phyloP scores from a whole-genome alignment of 1,140 invertebrate species.

The Drosophila arizonae region DNA sequence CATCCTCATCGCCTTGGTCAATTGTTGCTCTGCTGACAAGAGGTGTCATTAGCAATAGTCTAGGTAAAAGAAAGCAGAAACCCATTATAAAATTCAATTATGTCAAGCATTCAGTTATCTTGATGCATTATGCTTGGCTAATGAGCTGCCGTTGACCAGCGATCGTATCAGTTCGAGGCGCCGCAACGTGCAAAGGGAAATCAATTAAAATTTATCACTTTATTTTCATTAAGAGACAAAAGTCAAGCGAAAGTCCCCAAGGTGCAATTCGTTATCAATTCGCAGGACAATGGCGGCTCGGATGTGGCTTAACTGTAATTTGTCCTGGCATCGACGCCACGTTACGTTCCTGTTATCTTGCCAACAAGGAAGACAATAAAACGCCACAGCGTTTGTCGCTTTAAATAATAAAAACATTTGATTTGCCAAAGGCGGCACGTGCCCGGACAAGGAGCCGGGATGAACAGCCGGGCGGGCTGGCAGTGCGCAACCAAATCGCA shows the following conservation, averaged over 20 bases:
- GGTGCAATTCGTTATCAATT: conserved; percentile 78
- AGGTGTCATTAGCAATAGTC: conserved; percentile 5
- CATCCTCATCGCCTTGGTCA: no score
- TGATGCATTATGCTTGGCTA: conserved; percentile 70
- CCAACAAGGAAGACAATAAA: conserved; percentile 66
- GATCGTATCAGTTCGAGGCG: conserved; percentile 51
- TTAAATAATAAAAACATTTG: conserved; percentile 82
- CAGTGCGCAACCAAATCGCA: conserved; percentile 67
- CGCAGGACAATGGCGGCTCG: conserved; percentile 70
- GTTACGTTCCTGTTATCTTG: conserved; percentile 48
- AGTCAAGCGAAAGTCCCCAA: conserved; percentile 54
- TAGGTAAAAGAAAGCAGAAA: not conserved
- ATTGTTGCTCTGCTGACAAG: not conserved
- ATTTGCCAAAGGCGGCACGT: conserved; percentile 77
- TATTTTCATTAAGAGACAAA: conserved; percentile 68
- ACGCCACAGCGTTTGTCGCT: conserved; percentile 70
- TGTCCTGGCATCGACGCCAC: conserved; percentile 52
- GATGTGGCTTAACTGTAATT: conserved; percentile 75
- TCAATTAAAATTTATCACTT: conserved; percentile 81
- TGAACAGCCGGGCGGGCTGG: conserved; percentile 15
- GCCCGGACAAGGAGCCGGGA: conserved; percentile 42
- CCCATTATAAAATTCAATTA: conserved; percentile 69
- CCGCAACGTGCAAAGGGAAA: conserved; percentile 58
- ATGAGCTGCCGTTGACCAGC: conserved; percentile 45
- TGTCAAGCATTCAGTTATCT: conserved; percentile 68